Conservation (phyloP, 2,797 vertebrate species). For the Petrocephalus sullivani region DNA sequence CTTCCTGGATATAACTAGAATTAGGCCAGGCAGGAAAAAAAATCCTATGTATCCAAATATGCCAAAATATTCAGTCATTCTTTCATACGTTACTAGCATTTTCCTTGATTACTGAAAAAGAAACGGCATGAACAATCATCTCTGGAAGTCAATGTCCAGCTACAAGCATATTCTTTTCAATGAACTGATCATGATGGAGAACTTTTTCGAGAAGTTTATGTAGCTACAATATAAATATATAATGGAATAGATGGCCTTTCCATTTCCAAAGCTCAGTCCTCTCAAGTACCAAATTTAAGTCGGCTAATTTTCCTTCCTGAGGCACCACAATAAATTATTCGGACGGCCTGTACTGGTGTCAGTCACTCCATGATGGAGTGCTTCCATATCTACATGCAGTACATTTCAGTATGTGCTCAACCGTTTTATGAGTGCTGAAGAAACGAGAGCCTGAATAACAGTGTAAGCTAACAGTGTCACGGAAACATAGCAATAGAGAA, state of each 20-base stretch:
- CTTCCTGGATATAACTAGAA: background rate
- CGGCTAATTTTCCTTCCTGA: constrained; percentile 35
- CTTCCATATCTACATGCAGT: constrained; percentile 43
- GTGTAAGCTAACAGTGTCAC: background rate
- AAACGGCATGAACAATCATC: background rate
- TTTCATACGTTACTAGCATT: background rate
- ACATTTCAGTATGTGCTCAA: constrained; percentile 54
- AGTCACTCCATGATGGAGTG: constrained; percentile 45
- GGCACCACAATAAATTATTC: constrained; percentile 45
- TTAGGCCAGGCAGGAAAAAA: background rate
- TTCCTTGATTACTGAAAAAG: background rate
- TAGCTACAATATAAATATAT: background rate
- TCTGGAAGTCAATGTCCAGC: background rate
- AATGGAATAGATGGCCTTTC: constrained; percentile 3
- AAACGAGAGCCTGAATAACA: constrained; percentile 12
- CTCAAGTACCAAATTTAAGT: constrained; percentile 35
- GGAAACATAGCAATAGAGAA: background rate
- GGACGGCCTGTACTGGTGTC: constrained; percentile 36
- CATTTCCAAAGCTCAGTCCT: constrained; percentile 36
- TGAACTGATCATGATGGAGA: background rate
- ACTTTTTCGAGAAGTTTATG: background rate
- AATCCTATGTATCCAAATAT: background rate
- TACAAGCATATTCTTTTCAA: background rate
- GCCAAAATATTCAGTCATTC: background rate
- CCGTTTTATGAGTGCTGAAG: constrained; percentile 43